Conservation (phyloP, 2,888 invertebrate genomes). For the Campoplex capitator region DNA sequence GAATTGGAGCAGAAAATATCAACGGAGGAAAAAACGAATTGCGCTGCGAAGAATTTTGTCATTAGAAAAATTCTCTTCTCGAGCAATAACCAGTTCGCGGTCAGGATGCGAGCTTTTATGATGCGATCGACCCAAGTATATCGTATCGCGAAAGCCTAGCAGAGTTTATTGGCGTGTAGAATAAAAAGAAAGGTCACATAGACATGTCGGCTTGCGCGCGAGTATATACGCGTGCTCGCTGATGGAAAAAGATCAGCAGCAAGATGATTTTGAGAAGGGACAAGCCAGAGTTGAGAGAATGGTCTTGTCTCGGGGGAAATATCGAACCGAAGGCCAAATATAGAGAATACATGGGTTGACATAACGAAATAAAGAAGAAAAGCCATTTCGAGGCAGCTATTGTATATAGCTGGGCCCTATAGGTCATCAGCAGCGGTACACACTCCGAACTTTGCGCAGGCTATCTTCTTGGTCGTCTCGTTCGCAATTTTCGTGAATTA, state of each 20-base stretch:
- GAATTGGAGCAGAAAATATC: too few relatives aligned
- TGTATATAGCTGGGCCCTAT: background rate
- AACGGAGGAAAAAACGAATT: too few relatives aligned
- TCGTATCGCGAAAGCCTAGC: constrained; percentile 36
- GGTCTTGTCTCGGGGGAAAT: constrained; percentile 68
- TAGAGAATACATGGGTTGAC: constrained; percentile 22
- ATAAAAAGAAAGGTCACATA: background rate
- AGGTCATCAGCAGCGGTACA: constrained; percentile 39
- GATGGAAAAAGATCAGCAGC: background rate
- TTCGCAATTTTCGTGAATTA: background rate
- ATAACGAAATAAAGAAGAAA: constrained; percentile 34
- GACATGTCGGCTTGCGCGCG: background rate
- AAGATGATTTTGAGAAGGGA: constrained; percentile 47
- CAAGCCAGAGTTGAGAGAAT: constrained; percentile 51
- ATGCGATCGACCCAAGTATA: constrained; percentile 8
- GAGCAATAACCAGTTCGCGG: constrained; percentile 67
- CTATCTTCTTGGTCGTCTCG: background rate
- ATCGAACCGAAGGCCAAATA: constrained; percentile 64
- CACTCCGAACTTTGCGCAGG: constrained; percentile 47
- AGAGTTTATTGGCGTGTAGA: background rate
- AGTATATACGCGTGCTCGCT: background rate
- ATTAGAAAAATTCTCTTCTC: constrained; percentile 5
- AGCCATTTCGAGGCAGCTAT: background rate
- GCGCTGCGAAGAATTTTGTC: too few relatives aligned
- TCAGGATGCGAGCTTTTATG: constrained; percentile 60